Evolutionary conservation across 1,140 invertebrate genomes (phyloP).

Genomic region (Euglossa dilemma): DNA sequence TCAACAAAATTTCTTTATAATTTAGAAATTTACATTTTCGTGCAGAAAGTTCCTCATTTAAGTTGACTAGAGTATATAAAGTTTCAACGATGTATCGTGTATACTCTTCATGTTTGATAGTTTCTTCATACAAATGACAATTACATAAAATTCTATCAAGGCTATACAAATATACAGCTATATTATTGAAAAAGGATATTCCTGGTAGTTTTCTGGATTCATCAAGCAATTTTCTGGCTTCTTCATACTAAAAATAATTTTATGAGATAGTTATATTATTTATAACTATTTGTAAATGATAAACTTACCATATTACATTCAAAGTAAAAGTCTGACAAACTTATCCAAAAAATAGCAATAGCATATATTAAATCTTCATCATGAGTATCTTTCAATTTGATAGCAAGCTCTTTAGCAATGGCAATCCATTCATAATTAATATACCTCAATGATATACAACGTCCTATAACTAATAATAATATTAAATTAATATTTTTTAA

Average conservation of each 20-base stretch:
- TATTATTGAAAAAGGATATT: conserved; percentile 58
- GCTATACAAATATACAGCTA: conserved; percentile 63
- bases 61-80: conserved; percentile 65
- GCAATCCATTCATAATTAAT: conserved; percentile 74
- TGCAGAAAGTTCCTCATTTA: conserved; percentile 54
- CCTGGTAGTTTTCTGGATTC: conserved; percentile 61
- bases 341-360: conserved; percentile 72
- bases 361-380: conserved; percentile 54
- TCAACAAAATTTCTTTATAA: not conserved
- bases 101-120: conserved; percentile 68
- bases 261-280: conserved; percentile 8
- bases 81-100: conserved; percentile 64
- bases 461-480: conserved; percentile 66
- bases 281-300: conserved; percentile 6
- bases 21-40: conserved; percentile 60
- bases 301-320: conserved; percentile 71
- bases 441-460: conserved; percentile 70
- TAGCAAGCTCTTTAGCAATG: conserved; percentile 58
- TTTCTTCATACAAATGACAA: conserved; percentile 63
- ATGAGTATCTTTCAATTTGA: conserved; percentile 55
- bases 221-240: conserved; percentile 69
- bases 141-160: conserved; percentile 68
- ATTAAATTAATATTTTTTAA: not conserved
- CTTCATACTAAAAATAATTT: conserved; percentile 57
- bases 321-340: conserved; percentile 77